phyloP scores from a whole-genome alignment of 2,888 invertebrate genomes.

The Drosophila nr. medialis region DNA sequence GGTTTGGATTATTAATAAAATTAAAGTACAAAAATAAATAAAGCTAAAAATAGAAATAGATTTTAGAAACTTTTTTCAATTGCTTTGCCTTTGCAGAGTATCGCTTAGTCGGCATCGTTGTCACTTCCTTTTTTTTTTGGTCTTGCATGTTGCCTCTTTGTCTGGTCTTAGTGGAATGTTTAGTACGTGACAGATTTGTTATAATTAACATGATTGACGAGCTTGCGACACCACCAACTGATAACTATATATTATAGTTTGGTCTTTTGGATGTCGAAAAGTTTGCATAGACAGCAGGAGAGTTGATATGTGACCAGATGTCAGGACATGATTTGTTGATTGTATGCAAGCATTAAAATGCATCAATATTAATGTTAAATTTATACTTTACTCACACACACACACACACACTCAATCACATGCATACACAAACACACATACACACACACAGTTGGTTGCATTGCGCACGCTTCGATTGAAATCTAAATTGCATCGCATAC shows the following conservation, averaged over 20 bases:
- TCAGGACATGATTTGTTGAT: constrained; percentile 38
- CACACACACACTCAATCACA: constrained; percentile 15
- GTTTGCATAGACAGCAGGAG: background rate
- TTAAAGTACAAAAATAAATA: background rate
- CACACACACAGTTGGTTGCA: constrained; percentile 20
- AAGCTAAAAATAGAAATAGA: background rate
- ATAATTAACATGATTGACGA: constrained; percentile 74
- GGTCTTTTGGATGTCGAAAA: background rate
- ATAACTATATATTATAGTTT: constrained; percentile 36
- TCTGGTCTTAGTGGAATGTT: constrained; percentile 52
- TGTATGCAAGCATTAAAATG: constrained; percentile 32
- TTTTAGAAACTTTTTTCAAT: background rate
- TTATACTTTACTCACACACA: background rate
- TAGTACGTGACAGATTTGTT: constrained; percentile 71
- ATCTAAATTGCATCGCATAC: constrained; percentile 72
- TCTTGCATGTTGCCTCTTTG: constrained; percentile 26
- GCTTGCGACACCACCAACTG: constrained; percentile 50
- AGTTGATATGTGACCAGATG: constrained; percentile 25
- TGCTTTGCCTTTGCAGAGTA: background rate
- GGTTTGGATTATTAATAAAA: background rate
- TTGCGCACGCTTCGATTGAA: constrained; percentile 64
- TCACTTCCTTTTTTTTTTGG: background rate
- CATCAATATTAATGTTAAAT: constrained; percentile 64
- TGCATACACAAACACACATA: constrained; percentile 9
- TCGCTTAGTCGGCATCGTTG: background rate